Conservation (phyloP, 2,888 invertebrate genomes). For the Unio delphinus region DNA sequence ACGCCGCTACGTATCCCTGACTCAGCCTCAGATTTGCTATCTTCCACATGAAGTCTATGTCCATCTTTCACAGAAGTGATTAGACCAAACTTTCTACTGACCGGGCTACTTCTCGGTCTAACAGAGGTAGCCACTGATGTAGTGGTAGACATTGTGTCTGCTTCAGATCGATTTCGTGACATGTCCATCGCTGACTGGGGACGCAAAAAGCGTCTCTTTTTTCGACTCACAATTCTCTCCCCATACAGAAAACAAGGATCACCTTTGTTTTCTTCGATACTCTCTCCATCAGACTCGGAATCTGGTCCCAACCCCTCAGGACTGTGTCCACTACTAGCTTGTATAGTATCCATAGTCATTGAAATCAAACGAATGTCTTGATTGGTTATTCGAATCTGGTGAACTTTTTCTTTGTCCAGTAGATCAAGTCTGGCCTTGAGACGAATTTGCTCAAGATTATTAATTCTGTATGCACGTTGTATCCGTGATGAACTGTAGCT, state of each 20-base stretch:
- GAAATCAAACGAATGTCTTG: slow-evolving; percentile 65
- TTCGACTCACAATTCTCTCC: slow-evolving; percentile 59
- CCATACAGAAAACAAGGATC: slow-evolving; percentile 63
- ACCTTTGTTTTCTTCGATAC: slow-evolving; percentile 26
- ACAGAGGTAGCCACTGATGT: slow-evolving; percentile 16
- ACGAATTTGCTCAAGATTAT: slow-evolving; percentile 59
- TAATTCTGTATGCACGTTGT: slow-evolving; percentile 63
- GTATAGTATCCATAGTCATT: slow-evolving; percentile 61
- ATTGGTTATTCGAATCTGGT: slow-evolving; percentile 54
- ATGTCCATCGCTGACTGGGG: slow-evolving; percentile 48
- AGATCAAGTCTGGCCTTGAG: slow-evolving; percentile 51
- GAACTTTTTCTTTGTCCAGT: slow-evolving; percentile 59
- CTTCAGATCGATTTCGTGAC: slow-evolving; percentile 28
- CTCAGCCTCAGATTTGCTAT: slow-evolving; percentile 17
- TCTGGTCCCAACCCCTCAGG: slow-evolving; percentile 55
- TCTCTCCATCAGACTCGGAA: slow-evolving; percentile 7
- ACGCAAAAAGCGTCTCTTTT: slow-evolving; percentile 44
- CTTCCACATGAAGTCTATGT: slow-evolving; percentile 5
- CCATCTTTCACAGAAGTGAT: slow-evolving; percentile 29
- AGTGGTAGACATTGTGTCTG: slow-evolving; percentile 29
- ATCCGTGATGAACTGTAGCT: slow-evolving; percentile 61
- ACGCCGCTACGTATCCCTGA: slow-evolving; percentile 32
- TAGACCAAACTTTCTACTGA: slow-evolving; percentile 25
- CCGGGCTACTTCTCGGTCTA: slow-evolving; percentile 53
- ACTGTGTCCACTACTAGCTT: slow-evolving; percentile 64